These are phyloP conservation scores for Xiphophorus hellerii DNA, from an alignment of 2,113 vertebrate genomes.

Conservation along the genomic window DNA sequence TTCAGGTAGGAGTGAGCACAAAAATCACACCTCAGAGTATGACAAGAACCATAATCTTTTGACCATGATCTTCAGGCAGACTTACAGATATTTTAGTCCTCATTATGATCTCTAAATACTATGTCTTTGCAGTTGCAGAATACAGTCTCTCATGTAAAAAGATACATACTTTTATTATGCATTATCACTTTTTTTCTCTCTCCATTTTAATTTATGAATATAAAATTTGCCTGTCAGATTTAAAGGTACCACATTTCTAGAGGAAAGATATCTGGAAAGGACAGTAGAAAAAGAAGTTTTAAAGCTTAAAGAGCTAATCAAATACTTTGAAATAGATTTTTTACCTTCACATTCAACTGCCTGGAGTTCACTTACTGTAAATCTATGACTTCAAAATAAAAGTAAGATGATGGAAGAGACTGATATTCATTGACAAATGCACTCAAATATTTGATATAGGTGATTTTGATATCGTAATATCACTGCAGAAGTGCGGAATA, in stretches of 20 bases:
- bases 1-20: not conserved
- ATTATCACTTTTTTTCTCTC: not conserved
- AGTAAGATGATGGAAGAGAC: conserved; percentile 3
- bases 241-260: not conserved
- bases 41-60: not conserved
- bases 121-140: not conserved
- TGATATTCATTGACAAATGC: not conserved
- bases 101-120: not conserved
- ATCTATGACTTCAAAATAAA: conserved; percentile 1
- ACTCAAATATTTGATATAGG: not conserved
- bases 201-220: not conserved
- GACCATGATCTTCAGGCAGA: not conserved
- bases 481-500: not conserved
- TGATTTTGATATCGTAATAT: not conserved
- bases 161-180: no score
- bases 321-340: no score
- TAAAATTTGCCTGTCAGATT: not conserved
- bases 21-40: not conserved
- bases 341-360: not conserved
- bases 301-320: not conserved
- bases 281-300: not conserved
- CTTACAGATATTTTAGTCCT: not conserved
- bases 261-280: not conserved
- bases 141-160: not conserved
- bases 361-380: not conserved